phyloP scores from a whole-genome alignment of 2,113 vertebrate genomes.

The Calidris pugnax region DNA sequence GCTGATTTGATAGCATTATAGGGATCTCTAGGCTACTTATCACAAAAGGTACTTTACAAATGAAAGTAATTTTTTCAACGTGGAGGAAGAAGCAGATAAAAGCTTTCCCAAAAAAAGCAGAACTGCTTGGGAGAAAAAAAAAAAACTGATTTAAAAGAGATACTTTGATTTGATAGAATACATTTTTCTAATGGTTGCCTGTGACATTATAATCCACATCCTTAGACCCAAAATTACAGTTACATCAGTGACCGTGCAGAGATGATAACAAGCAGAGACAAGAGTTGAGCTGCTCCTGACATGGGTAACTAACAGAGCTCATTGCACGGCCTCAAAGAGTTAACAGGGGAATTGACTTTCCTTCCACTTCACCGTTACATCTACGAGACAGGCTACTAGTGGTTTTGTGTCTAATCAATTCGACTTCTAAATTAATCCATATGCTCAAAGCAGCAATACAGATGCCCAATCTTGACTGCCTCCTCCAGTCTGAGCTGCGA shows the following conservation, averaged over 20 bases:
- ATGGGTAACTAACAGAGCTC: not conserved
- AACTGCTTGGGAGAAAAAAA: not conserved
- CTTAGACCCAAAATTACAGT: not conserved
- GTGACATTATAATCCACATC: not conserved
- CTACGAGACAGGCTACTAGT: not conserved
- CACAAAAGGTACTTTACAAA: not conserved
- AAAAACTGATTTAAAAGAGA: not conserved
- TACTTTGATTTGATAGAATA: not conserved
- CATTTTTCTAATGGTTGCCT: not conserved
- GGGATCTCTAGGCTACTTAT: not conserved
- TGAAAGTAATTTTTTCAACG: not conserved
- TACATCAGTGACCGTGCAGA: not conserved
- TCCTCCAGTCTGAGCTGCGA: conserved; percentile 5
- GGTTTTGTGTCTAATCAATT: not conserved
- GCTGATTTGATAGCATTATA: not conserved
- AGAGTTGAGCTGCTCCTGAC: not conserved
- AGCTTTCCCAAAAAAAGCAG: not conserved
- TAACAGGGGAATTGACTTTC: not conserved
- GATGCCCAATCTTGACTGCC: not conserved
- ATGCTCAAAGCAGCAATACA: not conserved
- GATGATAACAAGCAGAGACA: not conserved
- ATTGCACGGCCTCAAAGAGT: not conserved
- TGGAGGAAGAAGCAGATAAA: not conserved
- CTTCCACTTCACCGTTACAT: not conserved
- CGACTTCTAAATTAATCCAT: not conserved